Conservation (phyloP, 2,113 vertebrate species). For the Phylloscopus trochilus region DNA sequence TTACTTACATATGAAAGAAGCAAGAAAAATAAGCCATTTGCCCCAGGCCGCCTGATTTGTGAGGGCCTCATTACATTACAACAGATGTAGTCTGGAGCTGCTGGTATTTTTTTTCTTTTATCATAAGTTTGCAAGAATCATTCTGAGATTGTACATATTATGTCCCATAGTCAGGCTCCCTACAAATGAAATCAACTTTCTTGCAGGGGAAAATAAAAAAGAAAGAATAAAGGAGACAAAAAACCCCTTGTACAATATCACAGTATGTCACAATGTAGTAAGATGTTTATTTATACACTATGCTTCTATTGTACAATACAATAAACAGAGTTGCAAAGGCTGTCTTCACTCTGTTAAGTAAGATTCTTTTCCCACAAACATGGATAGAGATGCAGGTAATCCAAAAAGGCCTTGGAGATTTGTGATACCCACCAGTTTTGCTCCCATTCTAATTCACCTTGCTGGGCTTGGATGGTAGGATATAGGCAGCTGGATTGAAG, state of each 20-base stretch:
- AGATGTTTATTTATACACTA: background rate
- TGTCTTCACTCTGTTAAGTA: background rate
- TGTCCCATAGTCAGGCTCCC: background rate
- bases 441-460: background rate
- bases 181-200: background rate
- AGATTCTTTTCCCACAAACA: background rate
- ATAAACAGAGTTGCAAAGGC: background rate
- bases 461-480: background rate
- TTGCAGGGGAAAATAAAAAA: fast-evolving
- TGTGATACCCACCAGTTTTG: background rate
- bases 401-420: background rate
- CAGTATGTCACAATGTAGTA: background rate
- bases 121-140: background rate
- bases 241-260: background rate
- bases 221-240: background rate
- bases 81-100: background rate
- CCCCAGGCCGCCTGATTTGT: background rate
- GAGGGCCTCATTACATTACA: background rate
- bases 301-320: background rate
- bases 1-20: conserved; percentile 40
- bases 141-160: background rate
- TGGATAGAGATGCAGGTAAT: background rate
- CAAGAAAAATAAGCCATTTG: conserved; percentile 30
- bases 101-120: background rate
- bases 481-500: background rate